phyloP scores from a whole-genome alignment of 2,797 vertebrate species.

The Crenuchus spilurus region DNA sequence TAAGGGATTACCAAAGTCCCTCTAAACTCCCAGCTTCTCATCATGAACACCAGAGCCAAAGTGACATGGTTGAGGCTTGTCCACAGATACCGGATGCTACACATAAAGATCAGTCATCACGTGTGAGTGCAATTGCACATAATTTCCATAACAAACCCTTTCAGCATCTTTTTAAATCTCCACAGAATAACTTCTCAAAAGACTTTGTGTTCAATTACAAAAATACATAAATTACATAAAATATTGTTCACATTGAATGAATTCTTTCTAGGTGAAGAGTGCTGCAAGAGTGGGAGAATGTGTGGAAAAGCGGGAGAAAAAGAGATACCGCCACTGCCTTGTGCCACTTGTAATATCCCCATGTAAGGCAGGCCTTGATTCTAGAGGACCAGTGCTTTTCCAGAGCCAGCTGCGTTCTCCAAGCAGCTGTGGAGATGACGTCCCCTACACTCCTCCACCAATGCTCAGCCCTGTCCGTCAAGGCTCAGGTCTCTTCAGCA shows the following conservation, averaged over 20 bases:
- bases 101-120: conserved; percentile 78
- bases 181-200: not conserved
- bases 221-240: too few relatives aligned
- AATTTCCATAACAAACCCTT: not conserved
- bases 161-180: conserved; percentile 5
- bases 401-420: conserved; percentile 85
- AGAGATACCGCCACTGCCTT: conserved; percentile 76
- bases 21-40: conserved; percentile 75
- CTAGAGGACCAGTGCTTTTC: conserved; percentile 80
- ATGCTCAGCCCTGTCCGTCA: conserved; percentile 88
- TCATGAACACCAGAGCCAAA: conserved; percentile 72
- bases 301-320: conserved; percentile 71
- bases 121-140: conserved; percentile 74
- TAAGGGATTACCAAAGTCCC: conserved; percentile 79
- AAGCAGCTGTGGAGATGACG: conserved; percentile 69
- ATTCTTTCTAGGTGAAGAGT: conserved; percentile 54
- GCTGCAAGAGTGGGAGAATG: not conserved
- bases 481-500: conserved; percentile 88
- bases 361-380: conserved; percentile 67
- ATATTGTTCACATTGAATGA: not conserved
- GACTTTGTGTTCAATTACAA: not conserved
- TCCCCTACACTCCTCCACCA: conserved; percentile 87
- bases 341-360: conserved; percentile 85
- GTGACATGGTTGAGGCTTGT: conserved; percentile 72
- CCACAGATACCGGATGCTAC: conserved; percentile 68